Evolutionary conservation across 2,888 invertebrate species (phyloP), one percentile per base, ranked within the genome.

Genomic region (Agapostemon virescens): DNA sequence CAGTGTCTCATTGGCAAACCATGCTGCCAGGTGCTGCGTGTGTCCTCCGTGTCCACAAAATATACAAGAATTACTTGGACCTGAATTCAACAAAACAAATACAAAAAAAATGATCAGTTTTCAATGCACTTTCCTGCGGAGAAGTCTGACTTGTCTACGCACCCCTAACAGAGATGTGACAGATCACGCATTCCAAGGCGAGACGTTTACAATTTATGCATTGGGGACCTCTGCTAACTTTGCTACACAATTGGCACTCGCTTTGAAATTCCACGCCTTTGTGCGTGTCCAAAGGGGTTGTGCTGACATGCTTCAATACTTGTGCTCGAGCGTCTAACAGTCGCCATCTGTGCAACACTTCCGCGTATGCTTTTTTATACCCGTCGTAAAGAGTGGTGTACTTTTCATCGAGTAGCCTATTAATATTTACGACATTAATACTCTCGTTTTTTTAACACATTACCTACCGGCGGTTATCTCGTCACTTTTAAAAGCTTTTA

Each of bases 21-120:
- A 98, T 73, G 95, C 94, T 88, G 95, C 94, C 93, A 98, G 95
- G 93, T 98, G 98, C 69, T 94, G 93, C 3, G 96, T 95, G 93
- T 99, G 98, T 0, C 98, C 98, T 2, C 98, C 98, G 93, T 99
- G 99, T 0, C 98, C 98, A 93, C 99, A 99, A 82, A 96, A 94
- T 73, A 97, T 94, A 93, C 98, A 99, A 87, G 97, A 97, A 91
- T 96, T 97, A 71, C 97, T 96, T 1, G 95, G 95, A 3, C 96
- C 92, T 92, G 64, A 63, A 86, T 83, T 33, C 61, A 73, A 42
- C 2, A 55, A 6, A 58, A 63, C n/a, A n/a, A n/a, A n/a, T n/a
- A n/a, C n/a, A 45, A 13, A 40, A 49, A 49, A 5, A 5, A 33
- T 9, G 2, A 69, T 49, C 11, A 63, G 4, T 72, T 15, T 69